These are phyloP conservation scores for Sylvilagus floridanus DNA, from an alignment of 2,797 vertebrate species.

Conservation along the genomic window DNA sequence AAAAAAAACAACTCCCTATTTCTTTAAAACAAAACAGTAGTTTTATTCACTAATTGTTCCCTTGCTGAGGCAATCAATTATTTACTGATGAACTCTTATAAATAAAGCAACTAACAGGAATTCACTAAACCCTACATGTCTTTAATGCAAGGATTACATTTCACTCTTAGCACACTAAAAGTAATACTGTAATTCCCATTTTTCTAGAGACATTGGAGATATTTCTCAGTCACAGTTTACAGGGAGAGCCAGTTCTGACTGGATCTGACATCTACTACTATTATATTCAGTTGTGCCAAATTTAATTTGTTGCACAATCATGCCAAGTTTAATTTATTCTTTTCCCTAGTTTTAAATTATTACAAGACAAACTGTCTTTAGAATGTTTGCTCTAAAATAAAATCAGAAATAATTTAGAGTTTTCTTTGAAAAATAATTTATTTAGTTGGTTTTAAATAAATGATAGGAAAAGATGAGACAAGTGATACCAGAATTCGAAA, in stretches of 20 bases:
- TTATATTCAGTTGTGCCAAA: neutral
- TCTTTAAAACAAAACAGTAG: neutral
- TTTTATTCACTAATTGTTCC: constrained; percentile 39
- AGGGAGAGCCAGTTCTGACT: neutral
- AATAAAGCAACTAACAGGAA: neutral
- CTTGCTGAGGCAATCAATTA: neutral
- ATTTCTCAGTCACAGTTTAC: constrained; percentile 32
- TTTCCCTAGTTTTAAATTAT: neutral
- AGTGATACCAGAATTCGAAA: constrained; percentile 35
- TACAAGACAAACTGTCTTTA: constrained; percentile 34
- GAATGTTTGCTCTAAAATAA: constrained; percentile 36
- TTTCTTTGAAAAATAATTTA: neutral
- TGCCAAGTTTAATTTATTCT: neutral
- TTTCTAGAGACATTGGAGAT: constrained; percentile 1
- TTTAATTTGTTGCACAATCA: neutral
- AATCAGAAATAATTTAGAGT: constrained; percentile 4
- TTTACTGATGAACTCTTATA: constrained; percentile 24
- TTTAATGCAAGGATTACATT: neutral
- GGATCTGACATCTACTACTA: neutral
- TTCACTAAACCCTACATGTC: neutral
- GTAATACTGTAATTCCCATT: neutral
- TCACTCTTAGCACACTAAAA: neutral
- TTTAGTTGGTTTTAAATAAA: constrained; percentile 40
- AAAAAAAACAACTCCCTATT: neutral
- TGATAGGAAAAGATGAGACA: constrained; percentile 12